Base-by-base conservation (phyloP, 2,888 invertebrate species). In the Hirtodrosophila duncani region DNA sequence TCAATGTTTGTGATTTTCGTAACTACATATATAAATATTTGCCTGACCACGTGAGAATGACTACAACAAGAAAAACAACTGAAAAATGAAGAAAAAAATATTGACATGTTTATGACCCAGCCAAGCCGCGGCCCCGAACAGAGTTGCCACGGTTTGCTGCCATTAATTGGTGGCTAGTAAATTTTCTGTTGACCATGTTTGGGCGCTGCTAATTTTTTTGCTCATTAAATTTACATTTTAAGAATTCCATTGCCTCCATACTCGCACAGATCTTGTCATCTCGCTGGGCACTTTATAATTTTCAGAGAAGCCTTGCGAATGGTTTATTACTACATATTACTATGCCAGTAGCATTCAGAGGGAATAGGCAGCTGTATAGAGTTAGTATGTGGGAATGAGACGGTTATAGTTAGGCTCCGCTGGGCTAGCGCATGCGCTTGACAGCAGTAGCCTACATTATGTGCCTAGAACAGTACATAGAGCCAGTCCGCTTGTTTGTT, bases 141-240 rank as follows among this genome's bases (percentile, higher is more conserved):
- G n/a, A 55, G 65, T 68, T 70, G 29, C 33, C 51, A 42, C 31
- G 31, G 41, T 18, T 18, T 26, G 18, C 18, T 17, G 34, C 21
- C 36, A 63, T 78, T 78, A 78, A 78, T 75, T 78, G 75, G 75
- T 71, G 66, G 41, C 71, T 68, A 75, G 75, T 74, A 78, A 71
- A 78, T 78, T 75, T 75, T 68, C 79, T 71, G 57, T 64, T 71
- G 57, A 58, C 75, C 71, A 78, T 78, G 68, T 78, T 75, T 74
- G 78, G 70, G 37, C 31, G 30, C 60, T 49, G 63, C 77, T 69
- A 69, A 77, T 75, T 78, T 78, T n/a, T 79, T 79, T 78, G 77
- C 77, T 78, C 77, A 77, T 78, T 78, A 78, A 77, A 79, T 69
- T 77, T 77, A 77, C 72, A 79, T 77, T 77, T 71, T 65, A 64